phyloP scores from a whole-genome alignment of 2,888 invertebrate species.

The Stegana nigrithorax region DNA sequence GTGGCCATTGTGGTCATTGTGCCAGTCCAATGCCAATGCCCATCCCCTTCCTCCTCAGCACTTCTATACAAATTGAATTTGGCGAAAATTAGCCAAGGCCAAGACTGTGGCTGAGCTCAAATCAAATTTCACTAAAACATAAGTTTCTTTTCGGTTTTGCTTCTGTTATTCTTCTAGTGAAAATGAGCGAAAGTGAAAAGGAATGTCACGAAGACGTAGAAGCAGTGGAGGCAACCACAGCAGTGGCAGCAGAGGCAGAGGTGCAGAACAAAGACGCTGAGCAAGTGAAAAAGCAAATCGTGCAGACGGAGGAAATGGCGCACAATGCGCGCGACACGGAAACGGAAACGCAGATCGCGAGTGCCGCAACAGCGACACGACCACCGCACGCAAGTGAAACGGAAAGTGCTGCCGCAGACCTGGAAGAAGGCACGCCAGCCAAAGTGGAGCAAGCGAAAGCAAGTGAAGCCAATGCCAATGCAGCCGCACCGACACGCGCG shows the following conservation, averaged over 20 bases:
- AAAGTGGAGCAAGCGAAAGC: not conserved
- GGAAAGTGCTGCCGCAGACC: not conserved
- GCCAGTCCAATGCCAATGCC: no score
- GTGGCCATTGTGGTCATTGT: constrained; percentile 35
- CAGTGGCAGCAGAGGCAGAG: constrained; percentile 18
- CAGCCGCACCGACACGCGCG: no score
- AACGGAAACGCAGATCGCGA: constrained; percentile 22
- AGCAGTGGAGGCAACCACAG: not conserved
- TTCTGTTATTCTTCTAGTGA: not conserved
- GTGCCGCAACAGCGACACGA: constrained; percentile 7
- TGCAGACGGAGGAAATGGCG: constrained; percentile 16
- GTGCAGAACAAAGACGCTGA: constrained; percentile 28
- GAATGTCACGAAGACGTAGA: not conserved
- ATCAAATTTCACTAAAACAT: not conserved
- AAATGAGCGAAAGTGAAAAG: not conserved
- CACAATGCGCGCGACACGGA: not conserved
- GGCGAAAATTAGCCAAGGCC: no score
- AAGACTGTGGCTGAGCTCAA: no score
- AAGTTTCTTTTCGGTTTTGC: not conserved
- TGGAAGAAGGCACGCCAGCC: not conserved
- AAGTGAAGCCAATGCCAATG: constrained; percentile 7
- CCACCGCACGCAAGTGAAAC: not conserved
- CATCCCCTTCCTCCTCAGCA: no score
- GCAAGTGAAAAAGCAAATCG: not conserved
- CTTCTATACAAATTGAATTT: no score